phyloP scores from a whole-genome alignment of 2,797 vertebrate species.

The Anguilla pacifica region DNA sequence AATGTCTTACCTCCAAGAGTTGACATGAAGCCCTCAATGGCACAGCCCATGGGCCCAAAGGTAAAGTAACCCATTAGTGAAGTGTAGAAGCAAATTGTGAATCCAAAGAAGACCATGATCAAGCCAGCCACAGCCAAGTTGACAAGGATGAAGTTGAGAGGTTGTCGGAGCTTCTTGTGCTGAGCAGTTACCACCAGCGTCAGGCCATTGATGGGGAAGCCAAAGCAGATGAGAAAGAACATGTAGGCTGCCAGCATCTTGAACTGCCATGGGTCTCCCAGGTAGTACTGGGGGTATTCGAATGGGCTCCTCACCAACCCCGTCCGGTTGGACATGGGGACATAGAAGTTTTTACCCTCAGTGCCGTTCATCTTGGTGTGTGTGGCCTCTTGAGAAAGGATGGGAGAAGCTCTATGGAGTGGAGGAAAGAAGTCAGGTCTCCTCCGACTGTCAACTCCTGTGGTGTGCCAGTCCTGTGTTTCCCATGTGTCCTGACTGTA shows the following conservation, averaged over 20 bases:
- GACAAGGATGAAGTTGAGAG: constrained; percentile 80
- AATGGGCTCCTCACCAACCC: constrained; percentile 78
- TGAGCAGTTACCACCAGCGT: constrained; percentile 75
- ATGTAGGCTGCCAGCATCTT: constrained; percentile 70
- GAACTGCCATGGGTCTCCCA: constrained; percentile 71
- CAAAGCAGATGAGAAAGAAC: constrained; percentile 77
- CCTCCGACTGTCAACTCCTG: not conserved
- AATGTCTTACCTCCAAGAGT: constrained; percentile 72
- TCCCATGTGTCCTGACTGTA: constrained; percentile 36
- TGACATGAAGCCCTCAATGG: constrained; percentile 76
- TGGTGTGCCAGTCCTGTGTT: constrained; percentile 8
- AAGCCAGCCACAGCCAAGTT: constrained; percentile 80
- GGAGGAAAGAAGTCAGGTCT: not conserved
- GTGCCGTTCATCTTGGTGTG: constrained; percentile 71
- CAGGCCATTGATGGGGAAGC: constrained; percentile 77
- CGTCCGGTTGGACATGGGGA: constrained; percentile 79
- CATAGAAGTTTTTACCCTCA: constrained; percentile 79
- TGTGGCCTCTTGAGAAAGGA: not conserved
- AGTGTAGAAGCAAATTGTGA: constrained; percentile 76
- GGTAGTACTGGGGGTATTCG: constrained; percentile 75
- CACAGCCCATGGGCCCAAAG: constrained; percentile 67
- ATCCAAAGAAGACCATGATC: constrained; percentile 76
- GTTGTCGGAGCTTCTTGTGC: constrained; percentile 81
- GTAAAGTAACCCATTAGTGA: constrained; percentile 74
- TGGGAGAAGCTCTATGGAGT: not conserved